These are phyloP conservation scores for Temnothorax unifasciatus DNA, from an alignment of 2,888 invertebrate genomes.

Conservation along the genomic window DNA sequence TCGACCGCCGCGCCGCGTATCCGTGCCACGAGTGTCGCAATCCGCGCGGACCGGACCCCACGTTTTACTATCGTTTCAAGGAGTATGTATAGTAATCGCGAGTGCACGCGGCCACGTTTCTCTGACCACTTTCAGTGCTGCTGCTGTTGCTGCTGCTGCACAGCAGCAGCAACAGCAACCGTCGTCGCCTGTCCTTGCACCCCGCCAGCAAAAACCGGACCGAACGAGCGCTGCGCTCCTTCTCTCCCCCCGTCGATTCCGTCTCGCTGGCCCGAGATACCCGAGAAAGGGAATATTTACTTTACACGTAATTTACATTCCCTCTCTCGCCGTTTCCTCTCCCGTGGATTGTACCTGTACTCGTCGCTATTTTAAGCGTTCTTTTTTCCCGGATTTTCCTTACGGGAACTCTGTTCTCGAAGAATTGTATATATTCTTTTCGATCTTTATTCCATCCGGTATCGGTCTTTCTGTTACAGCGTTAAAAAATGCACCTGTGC, in stretches of 20 bases:
- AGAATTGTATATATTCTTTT: neutral
- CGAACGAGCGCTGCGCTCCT: conserved; percentile 46
- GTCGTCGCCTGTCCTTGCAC: conserved; percentile 73
- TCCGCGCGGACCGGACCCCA: neutral
- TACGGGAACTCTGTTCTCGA: neutral
- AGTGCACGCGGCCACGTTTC: conserved; percentile 58
- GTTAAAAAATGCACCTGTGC: neutral
- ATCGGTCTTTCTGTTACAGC: neutral
- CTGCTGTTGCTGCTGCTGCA: neutral
- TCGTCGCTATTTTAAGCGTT: neutral
- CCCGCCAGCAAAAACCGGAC: conserved; percentile 74
- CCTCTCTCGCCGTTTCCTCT: neutral
- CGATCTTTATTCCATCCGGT: neutral
- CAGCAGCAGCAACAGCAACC: neutral
- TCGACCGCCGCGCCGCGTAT: conserved; percentile 32
- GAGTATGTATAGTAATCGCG: conserved; percentile 48
- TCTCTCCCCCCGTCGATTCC: conserved; percentile 46
- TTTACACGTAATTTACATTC: conserved; percentile 53
- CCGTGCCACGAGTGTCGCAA: conserved; percentile 48
- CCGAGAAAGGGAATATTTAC: conserved; percentile 56
- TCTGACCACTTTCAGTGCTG: conserved; percentile 62
- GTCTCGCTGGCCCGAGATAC: conserved; percentile 37
- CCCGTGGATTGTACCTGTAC: neutral
- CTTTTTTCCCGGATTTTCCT: neutral
- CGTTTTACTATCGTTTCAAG: conserved; percentile 63